phyloP scores from a whole-genome alignment of 2,113 vertebrate species.

The Lipotes vexillifer region DNA sequence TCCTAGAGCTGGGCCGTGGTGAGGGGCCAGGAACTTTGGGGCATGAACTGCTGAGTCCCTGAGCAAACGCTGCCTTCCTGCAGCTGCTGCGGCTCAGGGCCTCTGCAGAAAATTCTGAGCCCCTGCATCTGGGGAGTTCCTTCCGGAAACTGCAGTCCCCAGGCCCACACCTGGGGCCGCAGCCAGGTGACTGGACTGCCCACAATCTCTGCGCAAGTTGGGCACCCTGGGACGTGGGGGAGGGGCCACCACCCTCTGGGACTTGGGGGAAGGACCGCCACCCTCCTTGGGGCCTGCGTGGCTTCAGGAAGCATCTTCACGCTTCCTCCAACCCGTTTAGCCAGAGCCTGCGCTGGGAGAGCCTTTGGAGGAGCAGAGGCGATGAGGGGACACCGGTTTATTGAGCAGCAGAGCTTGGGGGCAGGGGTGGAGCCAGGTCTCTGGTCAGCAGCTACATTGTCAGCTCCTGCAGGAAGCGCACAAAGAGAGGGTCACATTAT shows the following conservation, averaged over 20 bases:
- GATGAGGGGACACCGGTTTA: conserved; percentile 35
- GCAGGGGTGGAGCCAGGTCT: not conserved
- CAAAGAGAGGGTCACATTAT: not conserved
- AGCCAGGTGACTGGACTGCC: not conserved
- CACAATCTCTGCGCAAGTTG: not conserved
- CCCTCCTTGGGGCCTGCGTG: not conserved
- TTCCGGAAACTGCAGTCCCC: not conserved
- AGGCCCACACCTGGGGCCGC: not conserved
- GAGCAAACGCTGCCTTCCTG: not conserved
- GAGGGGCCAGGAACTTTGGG: not conserved
- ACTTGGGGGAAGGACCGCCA: not conserved
- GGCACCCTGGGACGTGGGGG: rapidly evolving
- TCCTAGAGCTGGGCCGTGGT: no score
- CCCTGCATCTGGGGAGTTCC: not conserved
- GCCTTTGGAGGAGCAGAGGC: not conserved
- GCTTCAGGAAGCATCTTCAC: not conserved
- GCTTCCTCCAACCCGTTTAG: rapidly evolving
- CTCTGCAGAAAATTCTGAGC: no score
- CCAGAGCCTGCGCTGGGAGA: not conserved
- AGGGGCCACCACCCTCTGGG: not conserved
- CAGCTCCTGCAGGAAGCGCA: conserved; percentile 76
- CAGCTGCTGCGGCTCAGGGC: not conserved
- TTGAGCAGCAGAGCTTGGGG: conserved; percentile 20
- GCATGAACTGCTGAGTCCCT: not conserved
- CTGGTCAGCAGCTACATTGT: conserved; percentile 80